Conservation (phyloP, 2,113 vertebrate genomes). For the Echinops telfairi region DNA sequence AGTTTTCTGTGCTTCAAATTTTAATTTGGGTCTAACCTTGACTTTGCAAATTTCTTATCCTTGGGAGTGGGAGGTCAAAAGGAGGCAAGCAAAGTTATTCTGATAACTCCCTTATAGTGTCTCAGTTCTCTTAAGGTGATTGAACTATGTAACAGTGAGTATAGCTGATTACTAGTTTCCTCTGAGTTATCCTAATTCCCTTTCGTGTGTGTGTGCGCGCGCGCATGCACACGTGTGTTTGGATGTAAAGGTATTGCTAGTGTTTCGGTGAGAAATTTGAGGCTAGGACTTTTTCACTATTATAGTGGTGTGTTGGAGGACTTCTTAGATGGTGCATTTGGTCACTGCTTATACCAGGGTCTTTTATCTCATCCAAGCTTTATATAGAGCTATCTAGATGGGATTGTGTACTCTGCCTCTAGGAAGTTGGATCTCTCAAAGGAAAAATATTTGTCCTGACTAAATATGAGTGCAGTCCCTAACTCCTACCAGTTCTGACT, state of each 20-base stretch:
- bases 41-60: background rate
- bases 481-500: background rate
- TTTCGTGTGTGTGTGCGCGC: background rate
- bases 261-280: background rate
- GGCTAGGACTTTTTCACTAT: background rate
- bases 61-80: background rate
- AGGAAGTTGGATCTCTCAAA: background rate
- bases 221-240: background rate
- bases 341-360: too few species aligned
- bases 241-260: background rate
- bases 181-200: background rate
- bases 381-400: too few species aligned
- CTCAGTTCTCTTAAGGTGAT: background rate
- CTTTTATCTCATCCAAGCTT: too few species aligned
- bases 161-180: background rate
- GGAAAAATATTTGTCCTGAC: background rate
- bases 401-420: background rate
- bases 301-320: too few species aligned
- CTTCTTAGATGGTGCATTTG: too few species aligned
- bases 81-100: background rate
- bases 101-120: background rate
- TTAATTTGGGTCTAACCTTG: constrained; percentile 15
- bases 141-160: too few species aligned
- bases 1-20: background rate
- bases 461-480: background rate